Percentiles rank a stretch among this genome's conserved stretches.
Conservation (phyloP, 2,888 invertebrate genomes). For the Agonum fuliginosum region DNA sequence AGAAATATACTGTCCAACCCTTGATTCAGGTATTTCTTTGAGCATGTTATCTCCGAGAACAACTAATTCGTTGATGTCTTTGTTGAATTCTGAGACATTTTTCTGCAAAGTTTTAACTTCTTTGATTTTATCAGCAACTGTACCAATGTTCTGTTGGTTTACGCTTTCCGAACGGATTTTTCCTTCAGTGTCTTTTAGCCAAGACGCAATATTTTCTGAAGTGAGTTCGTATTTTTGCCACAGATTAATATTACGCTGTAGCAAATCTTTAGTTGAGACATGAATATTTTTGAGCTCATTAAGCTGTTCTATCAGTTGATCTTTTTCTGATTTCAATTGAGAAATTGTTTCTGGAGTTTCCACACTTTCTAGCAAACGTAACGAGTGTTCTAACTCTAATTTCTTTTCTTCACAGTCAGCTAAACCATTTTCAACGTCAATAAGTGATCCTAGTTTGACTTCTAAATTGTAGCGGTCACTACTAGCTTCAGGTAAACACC, state of each 20-base stretch:
- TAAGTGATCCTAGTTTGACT: conserved; percentile 88
- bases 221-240: conserved; percentile 89
- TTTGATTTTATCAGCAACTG: conserved; percentile 81
- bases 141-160: conserved; percentile 80
- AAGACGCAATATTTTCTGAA: conserved; percentile 83
- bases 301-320: conserved; percentile 82
- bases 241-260: conserved; percentile 82
- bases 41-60: conserved; percentile 83
- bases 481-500: conserved; percentile 92
- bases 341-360: conserved; percentile 83
- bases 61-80: conserved; percentile 80
- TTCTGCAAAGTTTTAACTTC: conserved; percentile 80
- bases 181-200: conserved; percentile 88
- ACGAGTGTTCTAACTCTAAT: conserved; percentile 81
- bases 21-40: conserved; percentile 87
- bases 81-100: conserved; percentile 79
- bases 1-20: conserved; percentile 86
- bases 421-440: conserved; percentile 84
- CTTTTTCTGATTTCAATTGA: conserved; percentile 81
- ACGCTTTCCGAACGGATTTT: conserved; percentile 84
- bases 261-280: conserved; percentile 79
- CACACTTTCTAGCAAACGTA: conserved; percentile 82
- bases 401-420: conserved; percentile 82
- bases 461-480: conserved; percentile 95
- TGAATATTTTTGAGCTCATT: conserved; percentile 82